Evolutionary conservation across 1,140 invertebrate genomes (phyloP).

Genomic region (Doryteuthis pealeii): DNA sequence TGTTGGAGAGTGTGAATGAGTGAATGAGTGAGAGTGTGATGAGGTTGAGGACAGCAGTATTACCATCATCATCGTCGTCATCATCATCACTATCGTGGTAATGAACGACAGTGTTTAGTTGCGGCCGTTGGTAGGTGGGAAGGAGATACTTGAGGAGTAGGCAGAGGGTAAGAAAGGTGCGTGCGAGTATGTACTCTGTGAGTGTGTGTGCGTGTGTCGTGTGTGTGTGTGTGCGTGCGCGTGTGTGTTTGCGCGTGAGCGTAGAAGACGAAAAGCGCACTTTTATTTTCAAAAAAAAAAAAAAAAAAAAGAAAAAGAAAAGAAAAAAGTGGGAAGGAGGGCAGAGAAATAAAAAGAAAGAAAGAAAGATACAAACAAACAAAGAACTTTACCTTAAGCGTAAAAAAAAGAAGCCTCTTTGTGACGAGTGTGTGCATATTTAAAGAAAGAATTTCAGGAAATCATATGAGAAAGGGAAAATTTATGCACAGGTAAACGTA

Average conservation of each 20-base stretch:
- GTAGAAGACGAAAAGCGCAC: neutral
- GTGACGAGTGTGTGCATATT: too few relatives aligned
- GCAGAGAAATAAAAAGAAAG: neutral
- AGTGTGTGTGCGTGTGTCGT: too few relatives aligned
- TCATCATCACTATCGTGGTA: neutral
- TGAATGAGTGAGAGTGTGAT: neutral
- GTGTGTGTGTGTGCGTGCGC: neutral
- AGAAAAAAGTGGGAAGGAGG: neutral
- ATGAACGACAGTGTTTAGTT: neutral
- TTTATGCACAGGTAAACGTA: too few relatives aligned
- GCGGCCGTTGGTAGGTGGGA: neutral
- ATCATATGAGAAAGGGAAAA: too few relatives aligned
- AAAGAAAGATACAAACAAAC: too few relatives aligned
- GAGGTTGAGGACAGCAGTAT: neutral
- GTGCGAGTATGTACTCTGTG: neutral
- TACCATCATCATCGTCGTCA: too few relatives aligned
- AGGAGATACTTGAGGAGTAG: neutral
- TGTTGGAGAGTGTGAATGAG: neutral
- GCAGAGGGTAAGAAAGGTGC: neutral
- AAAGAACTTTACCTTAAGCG: too few relatives aligned
- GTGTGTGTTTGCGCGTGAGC: neutral
- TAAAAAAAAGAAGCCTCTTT: too few relatives aligned
- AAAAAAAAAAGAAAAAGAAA: neutral
- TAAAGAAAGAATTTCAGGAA: too few relatives aligned
- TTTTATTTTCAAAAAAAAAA: neutral